Conservation (phyloP, 1,140 invertebrate species). For the Babylonia areolata region DNA sequence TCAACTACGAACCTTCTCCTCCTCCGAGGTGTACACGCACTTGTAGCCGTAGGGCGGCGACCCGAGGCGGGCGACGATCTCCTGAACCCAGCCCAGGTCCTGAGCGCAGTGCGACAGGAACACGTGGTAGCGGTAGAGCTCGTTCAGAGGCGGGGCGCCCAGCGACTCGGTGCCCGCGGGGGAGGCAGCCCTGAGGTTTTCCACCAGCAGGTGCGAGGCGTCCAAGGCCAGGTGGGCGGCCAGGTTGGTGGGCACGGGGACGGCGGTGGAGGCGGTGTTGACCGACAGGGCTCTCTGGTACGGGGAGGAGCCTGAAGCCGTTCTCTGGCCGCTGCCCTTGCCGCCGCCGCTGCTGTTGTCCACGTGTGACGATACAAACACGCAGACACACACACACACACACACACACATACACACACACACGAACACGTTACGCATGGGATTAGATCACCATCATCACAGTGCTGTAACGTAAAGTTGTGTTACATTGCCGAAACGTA, state of each 20-base stretch:
- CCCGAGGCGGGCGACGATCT: conserved; percentile 60
- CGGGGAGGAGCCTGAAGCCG: conserved; percentile 1
- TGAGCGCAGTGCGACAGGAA: conserved; percentile 68
- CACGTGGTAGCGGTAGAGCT: conserved; percentile 67
- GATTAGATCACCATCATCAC: too few species aligned
- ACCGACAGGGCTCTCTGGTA: conserved; percentile 17
- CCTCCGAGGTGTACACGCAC: conserved; percentile 57
- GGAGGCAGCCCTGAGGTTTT: neutral
- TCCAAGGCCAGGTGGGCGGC: conserved; percentile 11
- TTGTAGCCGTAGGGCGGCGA: conserved; percentile 63
- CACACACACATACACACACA: too few species aligned
- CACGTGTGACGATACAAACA: too few species aligned
- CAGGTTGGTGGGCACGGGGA: neutral
- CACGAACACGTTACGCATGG: too few species aligned
- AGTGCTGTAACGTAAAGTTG: too few species aligned
- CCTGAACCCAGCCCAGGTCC: conserved; percentile 65
- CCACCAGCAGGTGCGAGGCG: neutral
- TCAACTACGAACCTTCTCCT: conserved; percentile 44
- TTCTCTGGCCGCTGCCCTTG: neutral
- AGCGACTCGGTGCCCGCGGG: conserved; percentile 34
- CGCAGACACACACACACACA: too few species aligned
- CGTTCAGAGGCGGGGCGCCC: conserved; percentile 63
- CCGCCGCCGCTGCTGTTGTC: neutral
- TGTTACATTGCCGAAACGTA: too few species aligned
- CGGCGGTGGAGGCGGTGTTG: conserved; percentile 30